These are phyloP conservation scores for Alloscopus bannaensis DNA, from an alignment of 2,888 invertebrate genomes.

Conservation along the genomic window DNA sequence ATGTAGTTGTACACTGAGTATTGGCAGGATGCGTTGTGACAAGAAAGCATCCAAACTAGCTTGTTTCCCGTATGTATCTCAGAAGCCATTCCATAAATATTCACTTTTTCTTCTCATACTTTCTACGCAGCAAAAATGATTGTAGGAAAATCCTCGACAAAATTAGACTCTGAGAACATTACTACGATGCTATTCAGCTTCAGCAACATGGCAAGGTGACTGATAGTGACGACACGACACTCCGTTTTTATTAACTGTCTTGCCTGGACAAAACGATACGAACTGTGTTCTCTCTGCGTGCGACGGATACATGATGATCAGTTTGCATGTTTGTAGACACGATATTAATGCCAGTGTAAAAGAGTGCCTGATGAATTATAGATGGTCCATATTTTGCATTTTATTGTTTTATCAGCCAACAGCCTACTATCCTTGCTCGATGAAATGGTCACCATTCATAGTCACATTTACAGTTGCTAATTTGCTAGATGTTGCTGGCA, in stretches of 20 bases:
- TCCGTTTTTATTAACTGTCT: conserved; percentile 4
- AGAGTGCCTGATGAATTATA: conserved; percentile 50
- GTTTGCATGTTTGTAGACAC: conserved; percentile 53
- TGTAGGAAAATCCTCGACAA: conserved; percentile 11
- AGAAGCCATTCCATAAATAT: conserved; percentile 44
- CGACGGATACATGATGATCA: conserved; percentile 51
- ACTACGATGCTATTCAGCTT: not conserved
- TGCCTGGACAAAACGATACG: conserved; percentile 6
- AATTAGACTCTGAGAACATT: not conserved
- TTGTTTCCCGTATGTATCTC: not conserved
- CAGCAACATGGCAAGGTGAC: conserved; percentile 24
- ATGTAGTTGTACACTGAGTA: not conserved
- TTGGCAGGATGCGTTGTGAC: not conserved
- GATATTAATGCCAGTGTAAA: conserved; percentile 23
- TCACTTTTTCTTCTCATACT: conserved; percentile 11
- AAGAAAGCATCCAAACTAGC: not conserved
- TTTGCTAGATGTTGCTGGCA: conserved; percentile 20
- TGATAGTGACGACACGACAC: conserved; percentile 27
- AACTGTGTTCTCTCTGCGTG: conserved; percentile 24
- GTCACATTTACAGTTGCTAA: conserved; percentile 34
- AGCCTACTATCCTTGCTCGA: conserved; percentile 4
- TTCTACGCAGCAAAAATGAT: not conserved
- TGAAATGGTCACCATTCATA: no score
- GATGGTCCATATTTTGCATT: conserved; percentile 57
- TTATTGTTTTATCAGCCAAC: conserved; percentile 38